A percentile compares a stretch with the other conserved stretches of the same genome.
Evolutionary conservation across 2,888 invertebrate genomes (phyloP).

Genomic region (Athrips mouffetella): DNA sequence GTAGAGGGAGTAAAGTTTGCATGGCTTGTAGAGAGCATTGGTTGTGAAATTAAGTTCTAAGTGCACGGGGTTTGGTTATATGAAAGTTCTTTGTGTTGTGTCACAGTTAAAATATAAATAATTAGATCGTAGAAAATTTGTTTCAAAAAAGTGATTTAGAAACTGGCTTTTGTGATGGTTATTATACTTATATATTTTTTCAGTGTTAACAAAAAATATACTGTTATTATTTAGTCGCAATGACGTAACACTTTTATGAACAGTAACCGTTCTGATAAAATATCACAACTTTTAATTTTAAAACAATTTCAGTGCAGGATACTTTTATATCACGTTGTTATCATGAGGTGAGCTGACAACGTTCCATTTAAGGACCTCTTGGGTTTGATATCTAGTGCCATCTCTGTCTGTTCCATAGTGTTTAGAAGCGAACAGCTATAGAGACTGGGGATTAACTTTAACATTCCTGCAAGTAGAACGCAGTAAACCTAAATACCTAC

Average conservation of each 20-base stretch:
- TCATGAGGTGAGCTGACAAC: no score
- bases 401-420: not conserved
- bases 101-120: not conserved
- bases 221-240: not conserved
- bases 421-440: not conserved
- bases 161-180: not conserved
- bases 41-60: not conserved
- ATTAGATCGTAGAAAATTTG: not conserved
- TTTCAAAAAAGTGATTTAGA: not conserved
- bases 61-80: not conserved
- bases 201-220: not conserved
- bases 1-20: slow-evolving; percentile 12
- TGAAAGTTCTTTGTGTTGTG: slow-evolving; percentile 5
- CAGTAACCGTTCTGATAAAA: not conserved
- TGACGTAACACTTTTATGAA: not conserved
- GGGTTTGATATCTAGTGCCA: not conserved
- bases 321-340: no score
- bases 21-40: slow-evolving; percentile 3
- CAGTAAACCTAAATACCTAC: slow-evolving; percentile 8
- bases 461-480: not conserved
- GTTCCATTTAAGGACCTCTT: not conserved
- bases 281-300: not conserved
- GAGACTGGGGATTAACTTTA: not conserved
- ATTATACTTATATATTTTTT: not conserved
- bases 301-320: no score